A percentile compares a stretch with the other conserved stretches of the same genome.
phyloP scores from a whole-genome alignment of 2,888 invertebrate genomes.

The Pantelozetes paolii region DNA sequence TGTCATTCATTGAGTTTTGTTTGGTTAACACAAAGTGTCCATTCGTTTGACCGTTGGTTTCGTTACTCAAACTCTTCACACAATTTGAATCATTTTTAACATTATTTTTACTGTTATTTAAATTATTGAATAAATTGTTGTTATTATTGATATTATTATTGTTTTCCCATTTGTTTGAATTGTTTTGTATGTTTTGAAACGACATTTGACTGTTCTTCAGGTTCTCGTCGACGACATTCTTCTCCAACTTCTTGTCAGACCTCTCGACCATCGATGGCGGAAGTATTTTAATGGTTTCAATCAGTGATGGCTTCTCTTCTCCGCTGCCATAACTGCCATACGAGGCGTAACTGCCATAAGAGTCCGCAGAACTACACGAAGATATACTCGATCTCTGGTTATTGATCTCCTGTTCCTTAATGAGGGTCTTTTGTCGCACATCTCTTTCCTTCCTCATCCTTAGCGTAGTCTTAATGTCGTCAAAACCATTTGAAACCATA shows the following conservation, averaged over 20 bases:
- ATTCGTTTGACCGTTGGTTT: not conserved
- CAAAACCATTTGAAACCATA: conserved; percentile 43
- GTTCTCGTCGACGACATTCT: conserved; percentile 44
- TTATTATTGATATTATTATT: conserved; percentile 35
- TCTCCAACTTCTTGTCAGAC: conserved; percentile 42
- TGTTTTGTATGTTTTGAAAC: conserved; percentile 28
- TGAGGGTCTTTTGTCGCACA: conserved; percentile 67
- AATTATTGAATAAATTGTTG: conserved; percentile 28
- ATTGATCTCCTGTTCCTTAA: conserved; percentile 40
- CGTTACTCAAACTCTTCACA: not conserved
- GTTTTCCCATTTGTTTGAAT: conserved; percentile 39
- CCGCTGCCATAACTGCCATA: conserved; percentile 42
- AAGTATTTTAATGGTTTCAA: conserved; percentile 42
- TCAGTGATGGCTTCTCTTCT: conserved; percentile 41
- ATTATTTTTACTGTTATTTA: conserved; percentile 23
- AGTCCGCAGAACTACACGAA: conserved; percentile 43
- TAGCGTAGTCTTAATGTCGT: conserved; percentile 72
- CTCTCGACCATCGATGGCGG: conserved; percentile 44
- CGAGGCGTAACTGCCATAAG: conserved; percentile 39
- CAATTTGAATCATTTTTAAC: not conserved
- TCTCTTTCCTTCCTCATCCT: conserved; percentile 74
- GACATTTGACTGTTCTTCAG: conserved; percentile 29
- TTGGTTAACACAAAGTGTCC: conserved; percentile 20
- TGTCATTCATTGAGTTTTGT: conserved; percentile 48
- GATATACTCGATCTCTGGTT: conserved; percentile 43